These are phyloP conservation scores for Oncorhynchus keta DNA, from an alignment of 2,113 vertebrate genomes.

Conservation along the genomic window DNA sequence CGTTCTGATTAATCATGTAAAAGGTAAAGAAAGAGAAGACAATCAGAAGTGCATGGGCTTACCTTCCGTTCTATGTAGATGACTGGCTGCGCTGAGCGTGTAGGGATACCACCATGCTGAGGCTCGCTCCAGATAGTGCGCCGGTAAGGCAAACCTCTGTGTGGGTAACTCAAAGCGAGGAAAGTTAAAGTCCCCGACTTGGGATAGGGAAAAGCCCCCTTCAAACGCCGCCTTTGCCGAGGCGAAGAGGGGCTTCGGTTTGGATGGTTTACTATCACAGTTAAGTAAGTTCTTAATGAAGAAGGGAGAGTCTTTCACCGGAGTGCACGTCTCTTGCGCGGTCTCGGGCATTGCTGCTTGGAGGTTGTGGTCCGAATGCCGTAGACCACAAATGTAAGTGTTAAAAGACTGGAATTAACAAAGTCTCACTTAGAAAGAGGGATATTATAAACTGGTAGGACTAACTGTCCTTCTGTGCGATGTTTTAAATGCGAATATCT, in stretches of 20 bases:
- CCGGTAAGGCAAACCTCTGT: slow-evolving; percentile 89
- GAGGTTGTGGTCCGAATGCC: slow-evolving; percentile 46
- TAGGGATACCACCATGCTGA: slow-evolving; percentile 98
- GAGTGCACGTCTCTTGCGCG: slow-evolving; percentile 80
- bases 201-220: slow-evolving; percentile 88
- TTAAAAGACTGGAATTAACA: slow-evolving; percentile 1
- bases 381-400: slow-evolving; percentile 51
- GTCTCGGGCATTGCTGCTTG: slow-evolving; percentile 79
- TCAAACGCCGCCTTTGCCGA: slow-evolving; percentile 84
- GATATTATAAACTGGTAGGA: no score
- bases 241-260: slow-evolving; percentile 82
- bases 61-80: slow-evolving; percentile 89
- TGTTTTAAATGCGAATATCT: slow-evolving; percentile 13
- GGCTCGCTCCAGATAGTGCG: slow-evolving; percentile 91
- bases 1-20: no score
- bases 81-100: slow-evolving; percentile 82
- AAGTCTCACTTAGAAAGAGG: no score
- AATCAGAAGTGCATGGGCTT: slow-evolving; percentile 35
- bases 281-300: slow-evolving; percentile 97
- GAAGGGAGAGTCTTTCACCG: slow-evolving; percentile 92
- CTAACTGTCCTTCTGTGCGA: slow-evolving; percentile 26
- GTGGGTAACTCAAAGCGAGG: slow-evolving; percentile 92
- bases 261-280: slow-evolving; percentile 83
- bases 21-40: no score
- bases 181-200: slow-evolving; percentile 89